Conservation (phyloP, 2,113 vertebrate species). For the Alethe castanea region DNA sequence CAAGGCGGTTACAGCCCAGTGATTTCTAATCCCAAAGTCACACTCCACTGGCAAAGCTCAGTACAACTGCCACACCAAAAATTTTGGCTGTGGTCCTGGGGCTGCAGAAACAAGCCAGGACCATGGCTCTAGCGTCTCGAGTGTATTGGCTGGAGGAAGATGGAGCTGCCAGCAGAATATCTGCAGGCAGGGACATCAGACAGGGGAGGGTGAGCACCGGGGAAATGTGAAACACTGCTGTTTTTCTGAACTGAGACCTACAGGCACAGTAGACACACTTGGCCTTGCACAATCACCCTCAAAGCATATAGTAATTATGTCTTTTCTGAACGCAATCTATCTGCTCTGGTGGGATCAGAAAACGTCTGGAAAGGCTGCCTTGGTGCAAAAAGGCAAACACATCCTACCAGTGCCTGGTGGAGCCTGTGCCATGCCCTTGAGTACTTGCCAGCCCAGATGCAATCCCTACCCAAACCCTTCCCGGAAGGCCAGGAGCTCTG, state of each 20-base stretch:
- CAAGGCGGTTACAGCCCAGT: neutral
- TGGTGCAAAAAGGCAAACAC: accelerated
- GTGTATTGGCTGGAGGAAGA: neutral
- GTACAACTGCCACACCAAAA: neutral
- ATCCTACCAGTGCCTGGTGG: neutral
- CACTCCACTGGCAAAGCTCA: neutral
- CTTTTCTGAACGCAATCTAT: neutral
- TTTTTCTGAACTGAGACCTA: neutral
- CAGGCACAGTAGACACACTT: neutral
- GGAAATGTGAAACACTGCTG: accelerated
- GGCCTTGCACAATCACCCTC: neutral
- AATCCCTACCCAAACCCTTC: neutral
- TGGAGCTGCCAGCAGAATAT: neutral
- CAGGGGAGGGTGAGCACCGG: neutral
- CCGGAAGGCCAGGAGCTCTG: neutral
- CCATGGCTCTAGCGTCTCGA: accelerated
- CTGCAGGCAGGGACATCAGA: accelerated
- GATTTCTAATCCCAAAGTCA: neutral
- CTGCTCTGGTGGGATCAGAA: neutral
- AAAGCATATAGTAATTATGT: neutral
- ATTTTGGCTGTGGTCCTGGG: neutral
- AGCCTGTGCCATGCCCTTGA: accelerated
- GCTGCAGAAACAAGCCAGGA: neutral
- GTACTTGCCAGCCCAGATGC: neutral
- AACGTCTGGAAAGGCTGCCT: neutral